A percentile compares a stretch with the other conserved stretches of the same genome.
phyloP scores from a whole-genome alignment of 2,113 vertebrate genomes.

The Solenodon paradoxus region DNA sequence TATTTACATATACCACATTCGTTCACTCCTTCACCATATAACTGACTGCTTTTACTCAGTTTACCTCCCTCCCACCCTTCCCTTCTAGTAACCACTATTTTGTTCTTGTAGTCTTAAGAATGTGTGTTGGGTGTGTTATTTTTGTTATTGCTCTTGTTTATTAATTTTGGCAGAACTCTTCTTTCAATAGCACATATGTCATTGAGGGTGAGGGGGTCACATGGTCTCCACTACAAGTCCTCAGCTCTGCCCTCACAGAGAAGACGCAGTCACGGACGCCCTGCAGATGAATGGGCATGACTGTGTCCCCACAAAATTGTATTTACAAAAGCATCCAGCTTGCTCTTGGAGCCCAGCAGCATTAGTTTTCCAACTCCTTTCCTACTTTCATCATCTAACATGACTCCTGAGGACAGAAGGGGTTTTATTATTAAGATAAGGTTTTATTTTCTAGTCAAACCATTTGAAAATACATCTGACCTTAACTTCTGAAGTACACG shows the following conservation, averaged over 20 bases:
- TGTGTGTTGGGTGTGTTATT: no score
- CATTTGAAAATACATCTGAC: not conserved
- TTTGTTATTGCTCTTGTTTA: no score
- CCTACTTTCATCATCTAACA: not conserved
- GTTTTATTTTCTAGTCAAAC: not conserved
- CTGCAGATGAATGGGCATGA: not conserved
- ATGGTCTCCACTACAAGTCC: not conserved
- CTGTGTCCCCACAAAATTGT: not conserved
- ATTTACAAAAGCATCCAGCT: not conserved
- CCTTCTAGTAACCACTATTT: no score
- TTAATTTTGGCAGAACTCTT: not conserved
- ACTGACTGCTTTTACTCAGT: no score
- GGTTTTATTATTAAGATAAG: not conserved
- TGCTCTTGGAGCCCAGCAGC: not conserved
- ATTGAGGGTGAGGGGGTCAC: not conserved
- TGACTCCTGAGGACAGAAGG: not conserved
- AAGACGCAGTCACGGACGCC: not conserved
- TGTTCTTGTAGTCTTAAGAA: no score
- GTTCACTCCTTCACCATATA: no score
- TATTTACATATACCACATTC: no score
- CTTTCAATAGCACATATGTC: no score
- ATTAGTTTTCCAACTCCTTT: not conserved
- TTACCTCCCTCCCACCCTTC: no score
- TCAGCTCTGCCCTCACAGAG: rapidly evolving
- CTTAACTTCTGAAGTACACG: not conserved